Percentiles rank a stretch among this genome's conserved stretches.
Conservation (phyloP, 2,888 invertebrate species). For the Xanthia togata region DNA sequence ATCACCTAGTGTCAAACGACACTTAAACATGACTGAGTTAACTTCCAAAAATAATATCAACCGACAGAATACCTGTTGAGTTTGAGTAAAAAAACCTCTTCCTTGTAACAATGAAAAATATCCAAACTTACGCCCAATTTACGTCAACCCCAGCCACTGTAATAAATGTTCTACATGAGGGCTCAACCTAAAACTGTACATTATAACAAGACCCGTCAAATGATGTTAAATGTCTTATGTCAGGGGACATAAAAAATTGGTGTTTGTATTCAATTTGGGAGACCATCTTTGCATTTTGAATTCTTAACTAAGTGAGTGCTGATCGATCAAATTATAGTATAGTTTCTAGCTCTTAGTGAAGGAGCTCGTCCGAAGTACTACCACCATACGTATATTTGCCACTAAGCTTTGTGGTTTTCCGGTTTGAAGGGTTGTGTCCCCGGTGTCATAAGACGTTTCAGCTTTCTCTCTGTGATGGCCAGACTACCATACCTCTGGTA, state of each 20-base stretch:
- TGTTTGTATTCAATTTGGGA: conserved; percentile 13
- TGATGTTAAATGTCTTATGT: conserved; percentile 10
- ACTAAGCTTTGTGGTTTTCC: too few relatives aligned
- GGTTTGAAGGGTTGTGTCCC: too few relatives aligned
- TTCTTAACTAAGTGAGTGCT: not conserved
- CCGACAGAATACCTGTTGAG: conserved; percentile 27
- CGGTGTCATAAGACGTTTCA: too few relatives aligned
- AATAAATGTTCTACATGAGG: not conserved
- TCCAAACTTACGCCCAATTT: not conserved
- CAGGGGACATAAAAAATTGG: conserved; percentile 18
- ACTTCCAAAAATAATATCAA: conserved; percentile 13
- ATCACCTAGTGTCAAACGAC: not conserved
- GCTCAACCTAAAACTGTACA: not conserved
- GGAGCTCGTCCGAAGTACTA: too few relatives aligned
- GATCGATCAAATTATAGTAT: too few relatives aligned
- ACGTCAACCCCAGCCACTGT: not conserved
- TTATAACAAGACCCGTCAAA: conserved; percentile 20
- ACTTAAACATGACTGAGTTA: not conserved
- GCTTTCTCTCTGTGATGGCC: too few relatives aligned
- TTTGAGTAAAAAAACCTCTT: not conserved
- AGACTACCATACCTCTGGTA: too few relatives aligned
- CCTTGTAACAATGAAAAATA: conserved; percentile 24
- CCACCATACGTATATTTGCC: too few relatives aligned
- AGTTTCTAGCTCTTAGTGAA: too few relatives aligned
- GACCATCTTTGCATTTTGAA: conserved; percentile 13